Evolutionary conservation across 2,113 vertebrate genomes (phyloP), one percentile per base, ranked within the genome.

Genomic region (Rissa tridactyla): DNA sequence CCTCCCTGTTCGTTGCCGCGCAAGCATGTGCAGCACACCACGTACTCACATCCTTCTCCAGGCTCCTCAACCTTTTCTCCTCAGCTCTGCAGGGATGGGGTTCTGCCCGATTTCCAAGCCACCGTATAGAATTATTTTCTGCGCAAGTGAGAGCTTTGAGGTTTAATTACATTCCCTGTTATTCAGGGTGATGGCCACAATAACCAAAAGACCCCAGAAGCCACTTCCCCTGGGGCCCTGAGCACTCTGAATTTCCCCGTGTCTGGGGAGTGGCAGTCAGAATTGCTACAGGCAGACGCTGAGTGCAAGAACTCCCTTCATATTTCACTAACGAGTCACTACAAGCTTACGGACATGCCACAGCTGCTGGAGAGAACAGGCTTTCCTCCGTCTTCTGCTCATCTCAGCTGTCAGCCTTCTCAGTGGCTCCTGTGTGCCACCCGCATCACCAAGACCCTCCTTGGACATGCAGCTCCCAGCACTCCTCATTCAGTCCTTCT

Each of bases 261-360:
- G 19, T 32, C 52, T 51, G 30, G 88, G 96, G 91, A 95, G 92
- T 38, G 86, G 96, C 92, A n/a, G 60, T 57, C 25, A 4, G 73
- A 46, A 81, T 76, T 83, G 85, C 86, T 92, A 55, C 88, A 77
- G 5, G 20, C 87, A 94, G 87, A 20, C 60, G 34, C 60, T 4
- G 76, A 75, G 40, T 11, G 16, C 40, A 86, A 81, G 38, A 92
- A 29, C 51, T 93, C 82, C 85, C 47, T 92, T 96, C 90, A 25
- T 86, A n/a, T 40, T 89, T 90, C 44, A 73, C 76, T 40, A 54
- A 84, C 95, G 93, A 97, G 94, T 92, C 92, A 32, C 77, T 85
- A 86, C 96, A 95, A 55, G 88, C 61, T 73, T 66, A 38, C 57
- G 0, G 12, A 75, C 72, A 2, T 22, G 38, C 80, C 69, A 58